Base-by-base conservation (phyloP, 2,888 invertebrate species). In the Dasysyrphus albostriatus region DNA sequence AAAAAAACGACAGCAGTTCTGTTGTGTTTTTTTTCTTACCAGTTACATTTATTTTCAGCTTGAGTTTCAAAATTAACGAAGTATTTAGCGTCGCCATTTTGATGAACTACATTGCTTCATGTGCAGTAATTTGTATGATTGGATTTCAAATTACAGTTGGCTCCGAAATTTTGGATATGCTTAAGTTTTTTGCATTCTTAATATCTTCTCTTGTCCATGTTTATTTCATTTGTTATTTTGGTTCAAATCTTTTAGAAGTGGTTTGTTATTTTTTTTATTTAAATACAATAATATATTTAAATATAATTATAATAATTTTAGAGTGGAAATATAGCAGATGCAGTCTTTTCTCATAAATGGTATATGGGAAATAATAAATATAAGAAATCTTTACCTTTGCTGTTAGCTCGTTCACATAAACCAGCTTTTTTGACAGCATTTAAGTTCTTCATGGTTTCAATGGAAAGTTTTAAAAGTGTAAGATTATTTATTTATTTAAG, bases 381-480 rank as follows among this genome's bases (percentile, higher is more conserved):
- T 74, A 83, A 59, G 32, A 88, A 89, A 14, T 88, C 88, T 59
- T n/a, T 90, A 5, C 19, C 42, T 0, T 9, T 89, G 56, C 19
- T 89, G 7, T 88, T 90, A 49, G 88, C 88, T 0, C 85, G 89
- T 9, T 59, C 88, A 14, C 89, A 89, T 24, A 89, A 61, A 32
- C 88, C 89, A 7, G 89, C 80, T 0, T 78, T 81, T 54, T 80
- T 90, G 70, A 89, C 88, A 12, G 90, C 89, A n/a, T 89, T 83
- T 16, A 89, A 89, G 47, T 89, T 90, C 47, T 89, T 90, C 24
- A 32, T 83, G 12, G 84, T 89, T 39, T 89, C 89, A 19, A 90
- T 89, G 90, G 88, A 89, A 72, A 83, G 88, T 29, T 90, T 89
- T 61, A 88, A 89, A 54, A 81, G 83, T 80, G 90, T 89, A 76